Conservation (phyloP, 2,888 invertebrate genomes). For the Nasonovia ribisnigri region DNA sequence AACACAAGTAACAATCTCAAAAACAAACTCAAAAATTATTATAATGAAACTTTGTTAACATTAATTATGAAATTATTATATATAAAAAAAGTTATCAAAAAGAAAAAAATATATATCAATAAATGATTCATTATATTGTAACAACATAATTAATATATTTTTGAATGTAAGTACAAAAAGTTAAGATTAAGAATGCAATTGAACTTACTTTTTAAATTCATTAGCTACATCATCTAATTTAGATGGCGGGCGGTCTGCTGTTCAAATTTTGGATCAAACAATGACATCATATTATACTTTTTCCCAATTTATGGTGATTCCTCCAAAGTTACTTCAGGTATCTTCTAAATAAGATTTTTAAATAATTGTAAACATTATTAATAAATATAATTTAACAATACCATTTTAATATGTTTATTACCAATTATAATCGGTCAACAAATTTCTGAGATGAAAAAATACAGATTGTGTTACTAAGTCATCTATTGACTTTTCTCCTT, state of each 20-base stretch:
- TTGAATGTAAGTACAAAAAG: not conserved
- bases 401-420: slow-evolving; percentile 69
- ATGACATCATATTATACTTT: slow-evolving; percentile 78
- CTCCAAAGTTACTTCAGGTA: slow-evolving; percentile 72
- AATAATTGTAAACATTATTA: not conserved
- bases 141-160: not conserved
- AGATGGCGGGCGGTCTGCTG: slow-evolving; percentile 83
- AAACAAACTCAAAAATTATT: too few relatives aligned
- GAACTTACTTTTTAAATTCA: too few relatives aligned
- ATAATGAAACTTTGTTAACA: too few relatives aligned
- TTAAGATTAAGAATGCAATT: not conserved
- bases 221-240: slow-evolving; percentile 79
- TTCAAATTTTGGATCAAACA: slow-evolving; percentile 76
- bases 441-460: slow-evolving; percentile 79
- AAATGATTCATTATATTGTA: not conserved
- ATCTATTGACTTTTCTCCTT: slow-evolving; percentile 83
- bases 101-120: not conserved
- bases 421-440: slow-evolving; percentile 79
- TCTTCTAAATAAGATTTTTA: slow-evolving; percentile 65
- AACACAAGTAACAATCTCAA: too few relatives aligned
- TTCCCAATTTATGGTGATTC: slow-evolving; percentile 78
- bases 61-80: too few relatives aligned
- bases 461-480: slow-evolving; percentile 81
- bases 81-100: too few relatives aligned
- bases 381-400: slow-evolving; percentile 34